These are phyloP conservation scores for Chondrosia reniformis DNA, from an alignment of 37 sponge, comb jelly and placozoan species.

Conservation along the genomic window DNA sequence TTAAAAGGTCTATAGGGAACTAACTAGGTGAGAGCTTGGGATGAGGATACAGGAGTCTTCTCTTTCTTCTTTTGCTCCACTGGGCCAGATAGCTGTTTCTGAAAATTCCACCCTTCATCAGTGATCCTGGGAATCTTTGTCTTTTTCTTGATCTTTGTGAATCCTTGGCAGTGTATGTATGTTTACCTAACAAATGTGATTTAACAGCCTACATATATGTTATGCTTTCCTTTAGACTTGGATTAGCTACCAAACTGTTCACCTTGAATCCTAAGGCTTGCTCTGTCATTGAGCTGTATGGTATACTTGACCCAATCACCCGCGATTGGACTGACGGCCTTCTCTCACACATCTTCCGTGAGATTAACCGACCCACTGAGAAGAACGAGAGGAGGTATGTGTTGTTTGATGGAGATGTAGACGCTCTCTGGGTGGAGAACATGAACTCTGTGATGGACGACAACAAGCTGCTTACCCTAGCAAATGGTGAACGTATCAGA, in stretches of 20 bases:
- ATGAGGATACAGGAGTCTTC: no score
- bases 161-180: no score
- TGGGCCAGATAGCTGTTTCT: no score
- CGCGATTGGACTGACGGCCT: constrained; percentile 99
- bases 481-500: constrained; percentile 97
- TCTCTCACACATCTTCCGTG: constrained; percentile 98
- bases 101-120: no score
- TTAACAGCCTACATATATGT: no score
- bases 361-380: constrained; percentile 96
- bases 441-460: constrained; percentile 99
- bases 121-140: no score
- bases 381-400: constrained; percentile 96
- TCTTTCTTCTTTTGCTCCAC: no score
- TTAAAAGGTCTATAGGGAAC: no score
- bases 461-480: constrained; percentile 95
- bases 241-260: constrained; percentile 84
- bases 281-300: constrained; percentile 97
- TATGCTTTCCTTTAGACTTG: constrained; percentile 57
- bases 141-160: no score
- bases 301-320: constrained; percentile 95
- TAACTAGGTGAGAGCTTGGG: no score
- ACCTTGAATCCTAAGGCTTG: constrained; percentile 96
- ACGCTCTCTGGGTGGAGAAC: constrained; percentile 99
- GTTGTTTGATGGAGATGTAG: constrained; percentile 98
- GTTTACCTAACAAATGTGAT: no score